Conservation (phyloP, 2,888 invertebrate genomes). For the Alcis repandata region DNA sequence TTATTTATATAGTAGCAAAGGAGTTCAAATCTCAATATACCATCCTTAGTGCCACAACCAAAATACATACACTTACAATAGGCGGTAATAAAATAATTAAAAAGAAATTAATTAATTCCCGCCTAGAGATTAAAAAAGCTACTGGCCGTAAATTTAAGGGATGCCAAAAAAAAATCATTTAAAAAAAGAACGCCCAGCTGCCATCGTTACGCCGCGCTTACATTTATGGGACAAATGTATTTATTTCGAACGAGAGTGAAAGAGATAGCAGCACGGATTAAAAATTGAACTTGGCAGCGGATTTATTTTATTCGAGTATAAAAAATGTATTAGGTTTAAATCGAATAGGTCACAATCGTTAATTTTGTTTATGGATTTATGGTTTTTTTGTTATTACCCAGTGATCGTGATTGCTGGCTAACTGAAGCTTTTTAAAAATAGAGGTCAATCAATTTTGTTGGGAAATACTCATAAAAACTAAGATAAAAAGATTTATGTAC, state of each 20-base stretch:
- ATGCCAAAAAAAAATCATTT: slow-evolving; percentile 73
- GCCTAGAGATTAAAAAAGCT: slow-evolving; percentile 76
- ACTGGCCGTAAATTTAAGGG: slow-evolving; percentile 78
- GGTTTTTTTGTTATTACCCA: slow-evolving; percentile 53
- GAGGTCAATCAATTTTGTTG: slow-evolving; percentile 3
- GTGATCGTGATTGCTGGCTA: slow-evolving; percentile 25
- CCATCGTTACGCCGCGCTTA: slow-evolving; percentile 73
- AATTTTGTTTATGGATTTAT: slow-evolving; percentile 72
- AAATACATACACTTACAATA: slow-evolving; percentile 10
- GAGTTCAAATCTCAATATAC: neutral
- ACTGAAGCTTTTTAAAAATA: slow-evolving; percentile 4
- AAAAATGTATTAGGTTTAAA: slow-evolving; percentile 72
- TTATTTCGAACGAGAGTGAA: slow-evolving; percentile 51
- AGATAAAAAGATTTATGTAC: too few species aligned
- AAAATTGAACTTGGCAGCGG: slow-evolving; percentile 65
- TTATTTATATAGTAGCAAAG: slow-evolving; percentile 3
- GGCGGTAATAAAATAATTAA: slow-evolving; percentile 35
- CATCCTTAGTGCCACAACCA: neutral
- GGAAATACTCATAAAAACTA: neutral
- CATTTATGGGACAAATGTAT: slow-evolving; percentile 60
- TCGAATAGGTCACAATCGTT: slow-evolving; percentile 71
- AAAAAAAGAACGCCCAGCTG: slow-evolving; percentile 82
- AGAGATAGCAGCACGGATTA: slow-evolving; percentile 71
- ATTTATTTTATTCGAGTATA: slow-evolving; percentile 80
- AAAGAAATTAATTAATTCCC: slow-evolving; percentile 67